These are phyloP conservation scores for Drosophila kokeensis DNA, from an alignment of 2,888 invertebrate genomes.

Conservation along the genomic window DNA sequence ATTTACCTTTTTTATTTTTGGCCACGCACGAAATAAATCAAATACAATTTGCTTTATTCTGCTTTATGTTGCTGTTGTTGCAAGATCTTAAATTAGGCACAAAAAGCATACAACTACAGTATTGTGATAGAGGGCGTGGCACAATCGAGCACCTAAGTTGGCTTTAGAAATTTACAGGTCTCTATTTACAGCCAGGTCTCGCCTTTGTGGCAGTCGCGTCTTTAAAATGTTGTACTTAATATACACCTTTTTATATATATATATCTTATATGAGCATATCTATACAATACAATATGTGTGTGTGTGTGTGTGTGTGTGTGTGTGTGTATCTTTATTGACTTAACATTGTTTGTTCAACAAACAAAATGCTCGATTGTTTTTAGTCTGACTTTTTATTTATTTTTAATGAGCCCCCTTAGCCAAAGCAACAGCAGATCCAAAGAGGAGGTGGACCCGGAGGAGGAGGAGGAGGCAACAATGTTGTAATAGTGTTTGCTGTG, in stretches of 20 bases:
- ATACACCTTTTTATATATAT: conserved; percentile 28
- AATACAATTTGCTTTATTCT: conserved; percentile 40
- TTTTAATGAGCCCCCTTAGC: conserved; percentile 65
- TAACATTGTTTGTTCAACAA: conserved; percentile 77
- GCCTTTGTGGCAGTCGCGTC: conserved; percentile 42
- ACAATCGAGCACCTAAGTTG: conserved; percentile 44
- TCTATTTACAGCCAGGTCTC: conserved; percentile 24
- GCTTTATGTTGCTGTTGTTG: background rate
- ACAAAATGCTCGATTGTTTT: conserved; percentile 76
- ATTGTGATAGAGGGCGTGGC: conserved; percentile 59
- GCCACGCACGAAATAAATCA: conserved; percentile 75
- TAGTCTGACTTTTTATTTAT: conserved; percentile 73
- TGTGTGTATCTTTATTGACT: conserved; percentile 69
- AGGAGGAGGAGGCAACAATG: conserved; percentile 3
- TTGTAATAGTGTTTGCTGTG: conserved; percentile 45
- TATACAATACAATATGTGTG: conserved; percentile 14
- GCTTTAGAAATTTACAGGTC: conserved; percentile 70
- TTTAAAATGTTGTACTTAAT: conserved; percentile 52
- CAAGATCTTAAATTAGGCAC: conserved; percentile 45
- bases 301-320: conserved; percentile 43
- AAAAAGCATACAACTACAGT: conserved; percentile 16
- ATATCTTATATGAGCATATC: conserved; percentile 13
- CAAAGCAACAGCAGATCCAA: conserved; percentile 24
- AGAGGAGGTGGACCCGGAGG: background rate
- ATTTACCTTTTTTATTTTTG: conserved; percentile 74